A percentile compares a stretch with the other conserved stretches of the same genome.
phyloP scores from a whole-genome alignment of 2,113 vertebrate genomes.

The Epinephelus cyanopodus region DNA sequence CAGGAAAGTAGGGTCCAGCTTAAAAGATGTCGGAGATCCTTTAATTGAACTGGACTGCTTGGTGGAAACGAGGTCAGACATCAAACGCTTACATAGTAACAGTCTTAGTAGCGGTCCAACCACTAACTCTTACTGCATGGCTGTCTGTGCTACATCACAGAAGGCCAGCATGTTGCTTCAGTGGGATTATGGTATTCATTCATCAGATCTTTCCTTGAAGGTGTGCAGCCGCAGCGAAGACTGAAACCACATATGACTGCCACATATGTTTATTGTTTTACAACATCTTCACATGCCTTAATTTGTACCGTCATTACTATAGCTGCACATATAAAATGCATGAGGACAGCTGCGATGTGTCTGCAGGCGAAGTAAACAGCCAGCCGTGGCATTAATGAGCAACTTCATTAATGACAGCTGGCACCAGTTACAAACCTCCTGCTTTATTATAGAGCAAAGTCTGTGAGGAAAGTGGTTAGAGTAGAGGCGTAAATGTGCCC shows the following conservation, averaged over 20 bases:
- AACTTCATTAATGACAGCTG: constrained; percentile 13
- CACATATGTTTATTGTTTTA: not conserved
- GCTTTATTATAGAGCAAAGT: constrained; percentile 1
- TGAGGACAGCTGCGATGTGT: constrained; percentile 13
- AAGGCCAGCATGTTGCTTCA: not conserved
- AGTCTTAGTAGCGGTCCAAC: not conserved
- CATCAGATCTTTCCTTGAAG: constrained; percentile 14
- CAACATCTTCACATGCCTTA: not conserved
- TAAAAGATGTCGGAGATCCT: too few species aligned
- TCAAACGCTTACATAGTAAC: not conserved
- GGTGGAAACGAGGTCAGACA: too few species aligned
- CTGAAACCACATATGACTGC: constrained; percentile 22
- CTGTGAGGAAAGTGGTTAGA: not conserved
- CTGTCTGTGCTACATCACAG: not conserved
- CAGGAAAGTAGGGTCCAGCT: too few species aligned
- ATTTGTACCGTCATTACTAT: not conserved
- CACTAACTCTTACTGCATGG: not conserved
- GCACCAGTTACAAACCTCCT: constrained; percentile 14
- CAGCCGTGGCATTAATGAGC: not conserved
- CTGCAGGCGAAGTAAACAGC: not conserved
- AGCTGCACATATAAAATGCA: not conserved
- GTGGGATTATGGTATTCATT: not conserved
- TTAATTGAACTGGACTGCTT: too few species aligned
- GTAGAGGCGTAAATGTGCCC: not conserved
- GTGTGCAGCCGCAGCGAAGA: not conserved